Percentiles rank a stretch among this genome's conserved stretches.
These are phyloP conservation scores for Eutolmus rufibarbis DNA, from an alignment of 2,888 invertebrate genomes.

Conservation along the genomic window DNA sequence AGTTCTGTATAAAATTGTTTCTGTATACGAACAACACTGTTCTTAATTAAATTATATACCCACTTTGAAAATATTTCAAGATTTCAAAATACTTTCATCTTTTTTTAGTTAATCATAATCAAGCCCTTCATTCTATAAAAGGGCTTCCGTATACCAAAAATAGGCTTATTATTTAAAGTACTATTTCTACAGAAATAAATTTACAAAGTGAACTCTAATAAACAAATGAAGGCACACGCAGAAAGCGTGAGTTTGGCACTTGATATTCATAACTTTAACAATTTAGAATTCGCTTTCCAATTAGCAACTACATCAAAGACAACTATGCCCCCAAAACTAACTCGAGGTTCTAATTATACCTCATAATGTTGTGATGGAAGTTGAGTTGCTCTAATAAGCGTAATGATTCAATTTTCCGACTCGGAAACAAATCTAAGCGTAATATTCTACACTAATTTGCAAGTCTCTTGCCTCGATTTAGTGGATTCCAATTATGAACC, in stretches of 20 bases:
- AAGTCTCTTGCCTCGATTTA: neutral
- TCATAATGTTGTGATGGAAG: neutral
- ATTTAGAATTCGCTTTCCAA: neutral
- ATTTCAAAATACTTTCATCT: too few relatives aligned
- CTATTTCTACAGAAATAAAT: neutral
- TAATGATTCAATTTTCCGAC: neutral
- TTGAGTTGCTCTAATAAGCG: neutral
- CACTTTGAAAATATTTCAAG: too few relatives aligned
- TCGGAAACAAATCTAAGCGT: neutral
- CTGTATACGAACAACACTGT: too few relatives aligned
- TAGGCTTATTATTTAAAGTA: neutral
- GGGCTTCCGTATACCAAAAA: neutral
- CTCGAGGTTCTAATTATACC: neutral
- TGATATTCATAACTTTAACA: neutral
- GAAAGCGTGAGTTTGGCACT: neutral
- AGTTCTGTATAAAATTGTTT: too few relatives aligned
- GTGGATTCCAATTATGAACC: neutral
- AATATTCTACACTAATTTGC: neutral
- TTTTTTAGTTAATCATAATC: neutral
- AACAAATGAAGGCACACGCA: neutral
- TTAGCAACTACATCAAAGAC: neutral
- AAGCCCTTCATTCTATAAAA: neutral
- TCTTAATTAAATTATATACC: too few relatives aligned
- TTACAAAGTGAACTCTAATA: neutral
- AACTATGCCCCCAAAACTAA: neutral